phyloP scores from a whole-genome alignment of 2,888 invertebrate genomes.

The Lithophane leautieri region DNA sequence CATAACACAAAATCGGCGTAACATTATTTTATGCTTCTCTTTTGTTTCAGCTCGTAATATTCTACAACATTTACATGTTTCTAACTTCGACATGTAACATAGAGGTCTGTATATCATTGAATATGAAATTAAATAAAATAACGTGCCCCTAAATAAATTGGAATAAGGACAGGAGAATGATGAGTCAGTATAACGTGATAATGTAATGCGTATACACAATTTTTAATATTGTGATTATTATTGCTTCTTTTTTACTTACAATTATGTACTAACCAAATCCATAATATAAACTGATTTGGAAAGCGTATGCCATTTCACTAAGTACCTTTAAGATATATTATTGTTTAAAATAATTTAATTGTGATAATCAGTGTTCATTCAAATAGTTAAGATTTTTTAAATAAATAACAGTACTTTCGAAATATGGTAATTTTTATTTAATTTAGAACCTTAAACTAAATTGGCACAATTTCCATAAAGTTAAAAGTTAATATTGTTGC shows the following conservation, averaged over 20 bases:
- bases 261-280: constrained; percentile 61
- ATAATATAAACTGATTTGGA: constrained; percentile 67
- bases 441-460: constrained; percentile 71
- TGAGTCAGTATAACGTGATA: constrained; percentile 46
- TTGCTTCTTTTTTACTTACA: constrained; percentile 45
- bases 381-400: constrained; percentile 36
- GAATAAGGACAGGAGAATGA: background rate
- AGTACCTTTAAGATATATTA: constrained; percentile 19
- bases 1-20: background rate
- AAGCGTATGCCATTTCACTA: constrained; percentile 52
- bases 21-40: constrained; percentile 26
- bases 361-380: constrained; percentile 49
- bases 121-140: constrained; percentile 12
- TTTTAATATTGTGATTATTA: constrained; percentile 33
- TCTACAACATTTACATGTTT: constrained; percentile 94
- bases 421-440: constrained; percentile 64
- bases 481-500: constrained; percentile 63
- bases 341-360: constrained; percentile 44
- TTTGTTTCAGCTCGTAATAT: constrained; percentile 94
- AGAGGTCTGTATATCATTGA: constrained; percentile 23
- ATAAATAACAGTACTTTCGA: constrained; percentile 58
- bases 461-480: constrained; percentile 76
- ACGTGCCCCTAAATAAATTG: constrained; percentile 7
- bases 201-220: constrained; percentile 35
- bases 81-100: constrained; percentile 92